These are phyloP conservation scores for Sardinella longiceps DNA, from an alignment of 2,797 vertebrate genomes.

Conservation along the genomic window DNA sequence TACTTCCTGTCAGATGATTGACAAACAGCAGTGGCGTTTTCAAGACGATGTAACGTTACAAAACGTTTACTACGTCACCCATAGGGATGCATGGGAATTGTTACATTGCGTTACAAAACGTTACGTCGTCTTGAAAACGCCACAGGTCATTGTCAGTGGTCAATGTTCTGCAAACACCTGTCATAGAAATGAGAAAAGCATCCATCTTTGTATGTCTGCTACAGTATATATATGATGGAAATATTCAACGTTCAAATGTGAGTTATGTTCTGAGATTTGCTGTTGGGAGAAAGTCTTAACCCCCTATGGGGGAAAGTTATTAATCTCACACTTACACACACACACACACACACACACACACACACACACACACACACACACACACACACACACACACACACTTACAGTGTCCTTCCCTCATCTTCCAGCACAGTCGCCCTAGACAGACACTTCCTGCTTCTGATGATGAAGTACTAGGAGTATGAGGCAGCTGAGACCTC, in stretches of 20 bases:
- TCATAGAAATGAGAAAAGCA: background rate
- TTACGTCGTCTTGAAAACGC: no score
- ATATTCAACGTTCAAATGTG: slow-evolving; percentile 13
- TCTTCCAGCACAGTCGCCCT: background rate
- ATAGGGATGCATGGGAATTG: no score
- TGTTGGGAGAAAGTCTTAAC: background rate
- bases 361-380: no score
- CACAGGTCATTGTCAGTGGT: background rate
- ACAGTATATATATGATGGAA: background rate
- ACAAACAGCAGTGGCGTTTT: no score
- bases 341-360: no score
- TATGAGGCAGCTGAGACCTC: background rate
- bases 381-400: no score
- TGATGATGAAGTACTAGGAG: background rate
- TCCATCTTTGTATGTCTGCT: background rate
- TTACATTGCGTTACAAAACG: no score
- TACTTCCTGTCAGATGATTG: background rate
- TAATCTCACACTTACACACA: slow-evolving; percentile 21
- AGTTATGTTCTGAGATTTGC: background rate
- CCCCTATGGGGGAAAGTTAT: background rate
- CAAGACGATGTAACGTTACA: no score
- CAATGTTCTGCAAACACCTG: background rate
- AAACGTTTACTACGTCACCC: no score
- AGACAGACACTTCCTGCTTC: slow-evolving; percentile 11
- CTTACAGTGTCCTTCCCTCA: background rate